Base-by-base conservation (phyloP, 2,113 vertebrate genomes). In the Eulacestoma nigropectus region DNA sequence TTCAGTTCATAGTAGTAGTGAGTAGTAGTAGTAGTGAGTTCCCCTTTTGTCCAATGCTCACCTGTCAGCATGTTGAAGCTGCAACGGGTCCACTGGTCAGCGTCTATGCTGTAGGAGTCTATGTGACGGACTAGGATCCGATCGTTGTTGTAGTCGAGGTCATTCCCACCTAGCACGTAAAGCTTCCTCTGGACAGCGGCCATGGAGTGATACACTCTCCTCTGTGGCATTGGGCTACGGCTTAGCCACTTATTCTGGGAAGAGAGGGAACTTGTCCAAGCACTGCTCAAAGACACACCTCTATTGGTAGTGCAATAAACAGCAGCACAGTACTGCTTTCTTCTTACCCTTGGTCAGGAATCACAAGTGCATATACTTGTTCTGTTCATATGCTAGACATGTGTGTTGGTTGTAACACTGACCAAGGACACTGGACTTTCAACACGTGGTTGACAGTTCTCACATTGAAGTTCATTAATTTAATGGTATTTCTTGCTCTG, bases 121-220 rank as follows among this genome's bases (percentile, higher is more conserved):
- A 99, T 99, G 83, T 99, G 99, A 14, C 99, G 98, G 46, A 99
- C 99, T 70, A 99, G 98, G 88, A 99, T 98, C 33, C 99, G 98
- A 87, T 99, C 99, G 2, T 99, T 99, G 95, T 99, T 99, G 97
- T 99, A 99, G 97, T 99, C 99, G 32, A 99, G 97, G 94, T 99
- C 99, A 17, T 99, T 99, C 57, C 99, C 99, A 1, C 99, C 99
- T 3, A 99, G 95, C 89, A 99, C 99, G 4, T 99, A 99, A 13
- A 99, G 99, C 91, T 99, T 98, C 94, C 99, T 98, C 65, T 98
- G 98, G 77, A 99, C 99, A 4, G 99, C 98, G 15, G 99, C 99
- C 99, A 99, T 99, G 83, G 99, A 99, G 82, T 99, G 99, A 93
- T 99, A 99, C 62, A 99, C 99, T 39, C 99, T 98, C 96, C 99